Conservation (phyloP, 2,888 invertebrate species). For the Meiosimyza platycephala region DNA sequence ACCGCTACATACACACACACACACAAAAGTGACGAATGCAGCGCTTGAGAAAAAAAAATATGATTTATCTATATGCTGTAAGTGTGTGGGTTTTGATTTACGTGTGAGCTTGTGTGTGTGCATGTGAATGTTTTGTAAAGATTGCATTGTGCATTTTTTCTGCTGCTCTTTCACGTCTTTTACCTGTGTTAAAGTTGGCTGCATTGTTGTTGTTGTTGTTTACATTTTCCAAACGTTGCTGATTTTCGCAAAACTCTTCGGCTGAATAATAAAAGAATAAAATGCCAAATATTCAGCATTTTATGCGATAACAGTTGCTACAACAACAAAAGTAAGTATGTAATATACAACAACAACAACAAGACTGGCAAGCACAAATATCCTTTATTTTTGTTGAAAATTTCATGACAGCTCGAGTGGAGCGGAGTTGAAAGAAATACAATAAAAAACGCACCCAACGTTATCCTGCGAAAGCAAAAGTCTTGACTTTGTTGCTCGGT, state of each 20-base stretch:
- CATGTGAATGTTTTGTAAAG: neutral
- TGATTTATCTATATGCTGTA: conserved; percentile 23
- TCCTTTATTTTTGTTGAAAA: conserved; percentile 20
- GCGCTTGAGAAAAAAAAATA: neutral
- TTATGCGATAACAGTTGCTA: conserved; percentile 23
- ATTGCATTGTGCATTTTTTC: neutral
- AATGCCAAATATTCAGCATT: conserved; percentile 1
- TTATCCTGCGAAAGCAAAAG: conserved; percentile 28
- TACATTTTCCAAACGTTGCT: neutral
- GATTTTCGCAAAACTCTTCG: neutral
- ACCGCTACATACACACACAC: neutral
- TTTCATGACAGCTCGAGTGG: conserved; percentile 22
- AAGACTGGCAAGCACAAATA: conserved; percentile 10
- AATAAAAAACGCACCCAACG: neutral
- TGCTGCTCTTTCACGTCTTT: neutral
- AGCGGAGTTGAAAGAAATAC: neutral
- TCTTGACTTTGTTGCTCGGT: conserved; percentile 8
- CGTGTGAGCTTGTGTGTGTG: conserved; percentile 4
- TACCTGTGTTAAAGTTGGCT: neutral
- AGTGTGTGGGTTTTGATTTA: neutral
- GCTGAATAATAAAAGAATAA: conserved; percentile 3
- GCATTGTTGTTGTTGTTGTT: conserved; percentile 15
- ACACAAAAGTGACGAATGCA: conserved; percentile 12
- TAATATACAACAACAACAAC: neutral
- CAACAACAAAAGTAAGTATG: neutral